Evolutionary conservation across 1,140 invertebrate species (phyloP).

Genomic region (Amyelois transitella): DNA sequence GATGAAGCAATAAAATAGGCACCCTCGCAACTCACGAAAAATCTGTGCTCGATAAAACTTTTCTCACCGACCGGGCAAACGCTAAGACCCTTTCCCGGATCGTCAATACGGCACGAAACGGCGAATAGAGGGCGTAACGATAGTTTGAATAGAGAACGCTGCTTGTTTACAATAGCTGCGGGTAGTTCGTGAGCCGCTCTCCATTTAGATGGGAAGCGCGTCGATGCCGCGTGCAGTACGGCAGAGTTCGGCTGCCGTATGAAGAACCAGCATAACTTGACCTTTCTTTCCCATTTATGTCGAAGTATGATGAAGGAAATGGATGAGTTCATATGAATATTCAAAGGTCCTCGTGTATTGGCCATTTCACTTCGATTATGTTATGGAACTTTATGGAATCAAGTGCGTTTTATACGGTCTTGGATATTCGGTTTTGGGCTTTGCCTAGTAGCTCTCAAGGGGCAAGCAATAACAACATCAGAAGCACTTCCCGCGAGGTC

Average conservation of each 20-base stretch:
- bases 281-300: slow-evolving; percentile 16
- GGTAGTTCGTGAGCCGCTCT: slow-evolving; percentile 52
- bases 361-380: slow-evolving; percentile 40
- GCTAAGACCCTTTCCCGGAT: slow-evolving; percentile 37
- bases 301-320: slow-evolving; percentile 11
- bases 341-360: slow-evolving; percentile 30
- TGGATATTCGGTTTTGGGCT: slow-evolving; percentile 59
- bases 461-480: slow-evolving; percentile 42
- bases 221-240: slow-evolving; percentile 42
- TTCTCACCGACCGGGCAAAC: slow-evolving; percentile 28
- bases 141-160: slow-evolving; percentile 55
- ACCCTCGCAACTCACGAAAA: slow-evolving; percentile 24
- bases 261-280: slow-evolving; percentile 31
- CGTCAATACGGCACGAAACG: slow-evolving; percentile 43
- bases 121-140: slow-evolving; percentile 45
- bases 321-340: slow-evolving; percentile 17
- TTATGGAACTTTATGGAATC: slow-evolving; percentile 53
- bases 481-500: slow-evolving; percentile 30
- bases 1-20: slow-evolving; percentile 26
- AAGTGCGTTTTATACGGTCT: slow-evolving; percentile 58
- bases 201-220: slow-evolving; percentile 55
- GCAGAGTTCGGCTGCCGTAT: slow-evolving; percentile 25
- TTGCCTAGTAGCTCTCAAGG: slow-evolving; percentile 40
- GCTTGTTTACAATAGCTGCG: slow-evolving; percentile 57
- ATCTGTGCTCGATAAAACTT: slow-evolving; percentile 35